These are phyloP conservation scores for Micropoecilia bifurca DNA, from an alignment of 2,797 vertebrate species.

Conservation along the genomic window DNA sequence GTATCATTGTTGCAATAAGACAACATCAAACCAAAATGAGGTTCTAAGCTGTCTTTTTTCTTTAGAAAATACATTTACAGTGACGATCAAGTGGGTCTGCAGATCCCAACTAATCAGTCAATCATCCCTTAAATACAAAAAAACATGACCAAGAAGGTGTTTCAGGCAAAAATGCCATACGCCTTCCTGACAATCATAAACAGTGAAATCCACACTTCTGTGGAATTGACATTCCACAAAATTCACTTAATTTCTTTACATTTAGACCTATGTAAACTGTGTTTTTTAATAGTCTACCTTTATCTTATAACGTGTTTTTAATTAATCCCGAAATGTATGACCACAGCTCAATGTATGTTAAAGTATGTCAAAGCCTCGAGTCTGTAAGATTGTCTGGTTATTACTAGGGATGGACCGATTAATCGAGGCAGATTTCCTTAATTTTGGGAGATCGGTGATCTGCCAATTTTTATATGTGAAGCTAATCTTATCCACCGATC, in stretches of 20 bases:
- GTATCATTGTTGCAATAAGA: neutral
- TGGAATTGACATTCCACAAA: neutral
- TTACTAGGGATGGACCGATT: too few relatives aligned
- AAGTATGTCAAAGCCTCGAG: neutral
- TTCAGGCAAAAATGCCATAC: neutral
- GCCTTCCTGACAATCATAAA: neutral
- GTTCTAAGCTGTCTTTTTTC: neutral
- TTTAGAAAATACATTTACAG: neutral
- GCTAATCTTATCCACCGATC: too few relatives aligned
- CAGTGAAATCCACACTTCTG: neutral
- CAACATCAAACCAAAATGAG: neutral
- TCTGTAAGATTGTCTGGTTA: neutral
- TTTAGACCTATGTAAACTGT: neutral
- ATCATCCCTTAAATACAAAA: neutral
- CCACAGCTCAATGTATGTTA: neutral
- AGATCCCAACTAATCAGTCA: neutral
- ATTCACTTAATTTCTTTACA: neutral
- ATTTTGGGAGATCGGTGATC: too few relatives aligned
- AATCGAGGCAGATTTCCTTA: too few relatives aligned
- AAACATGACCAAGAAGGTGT: neutral
- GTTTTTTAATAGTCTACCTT: neutral
- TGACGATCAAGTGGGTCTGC: neutral
- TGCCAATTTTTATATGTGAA: too few relatives aligned
- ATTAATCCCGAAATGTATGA: neutral
- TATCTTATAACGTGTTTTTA: neutral